A percentile compares a stretch with the other conserved stretches of the same genome.
These are phyloP conservation scores for Daboia siamensis DNA, from an alignment of 2,113 vertebrate species.

Conservation along the genomic window DNA sequence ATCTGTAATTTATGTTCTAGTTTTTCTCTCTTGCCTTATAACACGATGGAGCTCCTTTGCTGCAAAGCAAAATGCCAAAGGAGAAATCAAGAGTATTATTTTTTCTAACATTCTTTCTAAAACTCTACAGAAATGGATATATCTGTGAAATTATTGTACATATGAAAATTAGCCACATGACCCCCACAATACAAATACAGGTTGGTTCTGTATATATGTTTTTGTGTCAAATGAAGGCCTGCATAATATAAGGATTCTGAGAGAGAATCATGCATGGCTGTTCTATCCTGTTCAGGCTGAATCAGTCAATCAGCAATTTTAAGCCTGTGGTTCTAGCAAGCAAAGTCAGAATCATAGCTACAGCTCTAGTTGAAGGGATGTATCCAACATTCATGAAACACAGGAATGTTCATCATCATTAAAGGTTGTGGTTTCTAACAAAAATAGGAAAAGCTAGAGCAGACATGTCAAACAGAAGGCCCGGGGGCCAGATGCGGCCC, in stretches of 20 bases:
- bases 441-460: not conserved
- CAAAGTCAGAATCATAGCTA: not conserved
- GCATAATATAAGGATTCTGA: not conserved
- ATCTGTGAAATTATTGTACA: not conserved
- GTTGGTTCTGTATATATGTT: not conserved
- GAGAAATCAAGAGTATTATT: not conserved
- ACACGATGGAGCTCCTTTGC: not conserved
- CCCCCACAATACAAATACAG: not conserved
- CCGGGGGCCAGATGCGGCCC: no score
- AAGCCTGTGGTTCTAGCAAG: not conserved
- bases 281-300: not conserved
- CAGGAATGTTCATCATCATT: not conserved
- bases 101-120: not conserved
- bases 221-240: not conserved
- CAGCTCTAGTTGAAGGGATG: not conserved
- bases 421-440: not conserved
- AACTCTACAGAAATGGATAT: not conserved
- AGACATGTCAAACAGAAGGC: no score
- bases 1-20: not conserved
- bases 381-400: not conserved
- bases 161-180: not conserved
- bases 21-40: not conserved
- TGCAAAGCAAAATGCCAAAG: not conserved
- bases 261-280: not conserved
- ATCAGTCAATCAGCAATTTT: not conserved